Base-by-base conservation (phyloP, 2,888 invertebrate species). In the Pilophorus perplexus region DNA sequence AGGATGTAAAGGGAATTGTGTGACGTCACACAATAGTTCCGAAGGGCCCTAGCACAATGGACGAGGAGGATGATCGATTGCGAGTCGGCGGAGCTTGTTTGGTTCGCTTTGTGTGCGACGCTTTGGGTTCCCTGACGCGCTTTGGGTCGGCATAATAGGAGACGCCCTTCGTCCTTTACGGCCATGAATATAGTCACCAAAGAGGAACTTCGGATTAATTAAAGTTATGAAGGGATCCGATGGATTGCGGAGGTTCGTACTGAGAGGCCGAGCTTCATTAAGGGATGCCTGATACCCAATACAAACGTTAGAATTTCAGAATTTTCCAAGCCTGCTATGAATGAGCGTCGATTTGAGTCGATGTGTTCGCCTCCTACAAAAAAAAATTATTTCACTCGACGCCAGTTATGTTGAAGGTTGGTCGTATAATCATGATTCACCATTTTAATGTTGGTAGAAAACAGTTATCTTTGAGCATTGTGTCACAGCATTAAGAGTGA, bases 21-120 rank as follows among this genome's bases (percentile, higher is more conserved):
- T 46, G 46, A 46, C 46, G 23, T 46, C 22, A 46, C 46, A 46
- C 46, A 46, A 46, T 46, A 46, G 23, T 23, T 46, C 25, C 46
- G 25, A 46, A 46, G 46, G 23, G 5, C 14, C 46, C 23, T n/a
- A n/a, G n/a, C n/a, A 46, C 46, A 46, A 46, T 46, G 25, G 23
- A 46, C 25, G n/a, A 23, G 46, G 46, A 22, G 46, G 23, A 46
- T 46, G 46, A 46, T 46, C 46, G 46, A 46, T 46, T 46, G 46
- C 46, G 23, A 46, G 46, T 46, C 46, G 46, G 46, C 46, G 46
- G 25, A 25, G 46, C 46, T 46, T 46, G 46, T 46, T 46, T 46
- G 46, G 46, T 12, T 20, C n/a, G 22, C 46, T 46, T 46, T 46
- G 46, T 46, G 23, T n/a, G n/a, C n/a, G n/a, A n/a, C n/a, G n/a